Evolutionary conservation across 2,888 invertebrate genomes (phyloP).

Genomic region (Pterobdella sp.): DNA sequence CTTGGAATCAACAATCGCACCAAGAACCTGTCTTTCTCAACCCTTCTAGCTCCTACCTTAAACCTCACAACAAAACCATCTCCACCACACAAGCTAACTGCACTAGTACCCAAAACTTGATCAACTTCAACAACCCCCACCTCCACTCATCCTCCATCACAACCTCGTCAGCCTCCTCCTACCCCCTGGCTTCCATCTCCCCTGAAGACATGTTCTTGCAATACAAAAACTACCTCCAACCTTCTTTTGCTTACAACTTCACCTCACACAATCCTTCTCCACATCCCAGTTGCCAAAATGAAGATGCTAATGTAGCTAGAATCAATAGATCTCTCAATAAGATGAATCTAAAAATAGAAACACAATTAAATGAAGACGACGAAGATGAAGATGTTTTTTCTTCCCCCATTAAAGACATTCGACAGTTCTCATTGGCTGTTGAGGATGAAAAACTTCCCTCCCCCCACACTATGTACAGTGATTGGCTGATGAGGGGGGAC

Average conservation of each 20-base stretch:
- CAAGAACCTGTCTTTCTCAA: not conserved
- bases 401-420: constrained; percentile 23
- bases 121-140: no score
- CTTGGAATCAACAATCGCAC: constrained; percentile 1
- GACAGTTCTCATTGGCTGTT: not conserved
- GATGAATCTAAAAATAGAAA: constrained; percentile 3
- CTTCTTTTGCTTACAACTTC: not conserved
- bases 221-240: not conserved
- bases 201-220: not conserved
- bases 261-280: not conserved
- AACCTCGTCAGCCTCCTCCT: no score
- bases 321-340: not conserved
- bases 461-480: constrained; percentile 8
- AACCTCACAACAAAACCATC: no score
- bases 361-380: not conserved
- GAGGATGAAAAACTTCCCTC: not conserved
- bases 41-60: not conserved
- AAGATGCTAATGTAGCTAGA: not conserved
- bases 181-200: not conserved
- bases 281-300: not conserved
- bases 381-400: constrained; percentile 25
- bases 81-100: no score
- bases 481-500: constrained; percentile 21
- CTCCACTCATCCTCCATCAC: not conserved
- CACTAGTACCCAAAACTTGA: no score